A percentile compares a stretch with the other conserved stretches of the same genome.
Evolutionary conservation across 2,113 vertebrate species (phyloP).

Genomic region (Hemiprocne comata): DNA sequence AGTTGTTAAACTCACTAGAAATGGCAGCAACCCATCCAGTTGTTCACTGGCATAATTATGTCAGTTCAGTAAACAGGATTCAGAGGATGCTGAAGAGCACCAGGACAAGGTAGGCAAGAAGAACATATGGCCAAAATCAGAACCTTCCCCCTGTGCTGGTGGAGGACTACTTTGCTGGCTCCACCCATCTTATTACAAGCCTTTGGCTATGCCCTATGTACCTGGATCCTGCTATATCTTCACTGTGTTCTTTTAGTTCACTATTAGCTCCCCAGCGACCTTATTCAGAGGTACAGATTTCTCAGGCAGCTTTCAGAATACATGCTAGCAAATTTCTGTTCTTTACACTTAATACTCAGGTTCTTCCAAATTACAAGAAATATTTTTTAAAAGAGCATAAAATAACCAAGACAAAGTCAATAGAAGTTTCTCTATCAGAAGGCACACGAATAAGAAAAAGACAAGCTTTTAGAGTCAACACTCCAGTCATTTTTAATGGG

Average conservation of each 20-base stretch:
- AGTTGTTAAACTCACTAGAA: background rate
- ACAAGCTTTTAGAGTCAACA: background rate
- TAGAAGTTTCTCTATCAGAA: background rate
- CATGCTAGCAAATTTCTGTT: background rate
- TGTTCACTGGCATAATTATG: background rate
- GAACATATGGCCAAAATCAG: background rate
- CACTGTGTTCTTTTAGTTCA: background rate
- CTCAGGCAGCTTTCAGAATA: background rate
- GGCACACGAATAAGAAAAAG: background rate
- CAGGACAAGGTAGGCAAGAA: background rate
- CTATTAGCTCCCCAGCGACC: background rate
- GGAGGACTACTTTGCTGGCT: background rate
- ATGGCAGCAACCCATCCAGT: background rate
- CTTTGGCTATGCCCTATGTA: background rate
- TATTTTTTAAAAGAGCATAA: background rate
- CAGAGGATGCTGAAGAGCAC: background rate
- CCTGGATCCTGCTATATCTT: background rate
- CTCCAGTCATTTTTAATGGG: background rate
- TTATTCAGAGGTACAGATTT: background rate
- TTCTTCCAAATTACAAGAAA: background rate
- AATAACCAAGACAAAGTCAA: background rate
- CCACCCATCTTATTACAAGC: background rate
- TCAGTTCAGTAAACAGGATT: background rate
- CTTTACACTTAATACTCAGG: background rate
- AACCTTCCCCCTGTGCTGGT: background rate